Base-by-base conservation (phyloP, 2,888 invertebrate genomes). In the Phortica magna region DNA sequence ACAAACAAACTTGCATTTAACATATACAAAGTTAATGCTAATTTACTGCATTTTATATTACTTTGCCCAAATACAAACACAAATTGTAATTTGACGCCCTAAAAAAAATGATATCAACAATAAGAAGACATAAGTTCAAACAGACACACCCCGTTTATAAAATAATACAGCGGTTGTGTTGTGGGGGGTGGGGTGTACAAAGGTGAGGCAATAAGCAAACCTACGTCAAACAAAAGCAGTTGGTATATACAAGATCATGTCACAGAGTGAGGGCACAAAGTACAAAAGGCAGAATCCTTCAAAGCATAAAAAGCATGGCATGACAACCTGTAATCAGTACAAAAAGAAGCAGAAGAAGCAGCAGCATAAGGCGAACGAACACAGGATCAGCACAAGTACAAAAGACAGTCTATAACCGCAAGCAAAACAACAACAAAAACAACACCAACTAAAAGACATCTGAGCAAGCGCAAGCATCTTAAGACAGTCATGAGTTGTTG, bases 271-370 rank as follows among this genome's bases (percentile, higher is more conserved):
- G 39, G 5, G 31, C 41, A 31, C 17, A 19, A 22, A n/a, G 17
- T 7, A 55, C 17, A 61, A 61, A 12, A 65, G 48, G 55, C 31
- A 55, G 31, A 67, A 61, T 31, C 53, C 61, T 73, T 73, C 73
- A 73, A 73, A 61, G 64, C 39, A 31, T 31, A 71, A 64, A 71
- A 82, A 71, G 80, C 77, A 77, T 19, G 64, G 72, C 83, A 80
- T 88, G 88, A 88, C 88, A 86, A 88, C 86, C 87, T 88, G 87
- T 84, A 86, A 86, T 86, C 85, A 86, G 84, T 79, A 83, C 82
- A 82, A 85, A 78, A 76, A 12, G n/a, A 82, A 84, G 79, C 76
- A 5, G n/a, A 80, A 80, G 78, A 74, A 71, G 75, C 61, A 73
- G 48, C 74, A 65, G 59, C 76, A 75, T n/a, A n/a, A n/a, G n/a